These are phyloP conservation scores for Dasypogon diadema DNA, from an alignment of 2,888 invertebrate genomes.

Conservation along the genomic window DNA sequence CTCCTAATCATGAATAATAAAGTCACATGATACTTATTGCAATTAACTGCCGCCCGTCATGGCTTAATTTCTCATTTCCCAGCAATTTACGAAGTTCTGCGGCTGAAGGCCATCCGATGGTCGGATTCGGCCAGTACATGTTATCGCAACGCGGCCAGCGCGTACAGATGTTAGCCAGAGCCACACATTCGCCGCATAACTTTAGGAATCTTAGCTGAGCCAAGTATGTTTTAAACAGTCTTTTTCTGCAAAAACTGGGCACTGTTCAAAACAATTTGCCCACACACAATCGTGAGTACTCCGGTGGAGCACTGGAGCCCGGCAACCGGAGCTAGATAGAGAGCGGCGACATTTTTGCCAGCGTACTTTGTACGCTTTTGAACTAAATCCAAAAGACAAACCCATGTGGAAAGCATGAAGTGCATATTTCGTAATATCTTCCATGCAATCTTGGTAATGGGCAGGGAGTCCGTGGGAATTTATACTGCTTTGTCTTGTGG, in stretches of 20 bases:
- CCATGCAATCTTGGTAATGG: neutral
- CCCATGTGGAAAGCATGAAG: neutral
- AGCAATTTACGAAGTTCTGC: slow-evolving; percentile 12
- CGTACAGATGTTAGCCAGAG: slow-evolving; percentile 26
- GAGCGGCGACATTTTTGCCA: no score
- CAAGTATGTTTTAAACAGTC: neutral
- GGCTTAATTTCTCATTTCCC: slow-evolving; percentile 31
- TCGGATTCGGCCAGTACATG: neutral
- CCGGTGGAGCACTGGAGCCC: no score
- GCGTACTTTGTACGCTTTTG: neutral
- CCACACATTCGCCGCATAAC: slow-evolving; percentile 14
- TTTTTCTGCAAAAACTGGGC: neutral
- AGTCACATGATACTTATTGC: slow-evolving; percentile 36
- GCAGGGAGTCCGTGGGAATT: slow-evolving; percentile 11
- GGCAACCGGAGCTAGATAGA: no score
- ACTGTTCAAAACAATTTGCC: neutral
- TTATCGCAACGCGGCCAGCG: neutral
- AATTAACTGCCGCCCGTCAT: slow-evolving; percentile 42
- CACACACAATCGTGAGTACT: no score
- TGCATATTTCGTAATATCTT: neutral
- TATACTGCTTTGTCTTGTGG: slow-evolving; percentile 1
- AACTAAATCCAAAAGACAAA: neutral
- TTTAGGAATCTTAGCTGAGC: neutral
- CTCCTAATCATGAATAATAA: slow-evolving; percentile 29
- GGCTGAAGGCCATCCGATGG: slow-evolving; percentile 18